Evolutionary conservation across 1,140 invertebrate genomes (phyloP).

Genomic region (Camponotus floridanus): DNA sequence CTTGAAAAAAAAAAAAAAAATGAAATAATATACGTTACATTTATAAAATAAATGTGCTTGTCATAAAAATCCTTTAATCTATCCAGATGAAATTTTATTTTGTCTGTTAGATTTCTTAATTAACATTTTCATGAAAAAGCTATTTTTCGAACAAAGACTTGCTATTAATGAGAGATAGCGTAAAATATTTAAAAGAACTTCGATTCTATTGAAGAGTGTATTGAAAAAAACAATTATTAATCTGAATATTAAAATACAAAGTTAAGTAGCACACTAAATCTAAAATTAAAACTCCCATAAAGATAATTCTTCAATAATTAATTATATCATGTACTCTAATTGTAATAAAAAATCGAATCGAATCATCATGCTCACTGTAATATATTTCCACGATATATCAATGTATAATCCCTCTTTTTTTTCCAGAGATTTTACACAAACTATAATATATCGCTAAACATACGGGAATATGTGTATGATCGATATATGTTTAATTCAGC

Average conservation of each 20-base stretch:
- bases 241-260: background rate
- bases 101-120: background rate
- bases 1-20: background rate
- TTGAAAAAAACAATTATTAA: background rate
- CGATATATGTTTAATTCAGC: background rate
- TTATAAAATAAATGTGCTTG: slow-evolving; percentile 17
- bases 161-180: background rate
- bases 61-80: background rate
- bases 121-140: background rate
- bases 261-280: background rate
- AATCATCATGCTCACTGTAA: background rate
- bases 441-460: background rate
- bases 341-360: background rate
- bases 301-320: slow-evolving; percentile 7
- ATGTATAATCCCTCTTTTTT: background rate
- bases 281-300: slow-evolving; percentile 1
- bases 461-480: background rate
- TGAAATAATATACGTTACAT: background rate
- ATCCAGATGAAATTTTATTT: background rate
- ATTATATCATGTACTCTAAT: background rate
- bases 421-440: background rate
- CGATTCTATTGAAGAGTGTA: background rate
- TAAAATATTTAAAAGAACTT: background rate
- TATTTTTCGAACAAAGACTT: background rate
- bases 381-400: background rate